Percentiles rank a stretch among this genome's conserved stretches.
Evolutionary conservation across 2,113 vertebrate species (phyloP).

Genomic region (Vanacampus margaritifer): DNA sequence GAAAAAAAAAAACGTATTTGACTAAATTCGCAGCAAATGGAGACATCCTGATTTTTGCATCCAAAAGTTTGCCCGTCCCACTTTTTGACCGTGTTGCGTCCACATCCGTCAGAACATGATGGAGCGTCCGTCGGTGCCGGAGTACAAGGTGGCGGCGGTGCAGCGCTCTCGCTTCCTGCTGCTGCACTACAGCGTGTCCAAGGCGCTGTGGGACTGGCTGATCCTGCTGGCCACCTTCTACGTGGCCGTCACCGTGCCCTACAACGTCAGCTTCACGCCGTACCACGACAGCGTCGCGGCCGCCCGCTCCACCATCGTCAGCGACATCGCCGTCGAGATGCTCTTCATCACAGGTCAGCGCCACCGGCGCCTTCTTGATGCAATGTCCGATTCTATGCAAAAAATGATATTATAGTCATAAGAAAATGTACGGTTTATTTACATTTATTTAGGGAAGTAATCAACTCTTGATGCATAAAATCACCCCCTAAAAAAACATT

Average conservation of each 20-base stretch:
- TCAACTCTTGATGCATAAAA: too few relatives aligned
- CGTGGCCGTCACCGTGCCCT: slow-evolving; percentile 90
- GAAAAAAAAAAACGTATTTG: too few relatives aligned
- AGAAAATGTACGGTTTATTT: too few relatives aligned
- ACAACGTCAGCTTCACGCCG: slow-evolving; percentile 91
- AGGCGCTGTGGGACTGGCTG: slow-evolving; percentile 95
- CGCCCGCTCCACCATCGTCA: slow-evolving; percentile 86
- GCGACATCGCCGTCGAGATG: slow-evolving; percentile 91
- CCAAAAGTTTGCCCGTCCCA: too few relatives aligned
- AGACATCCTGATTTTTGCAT: too few relatives aligned
- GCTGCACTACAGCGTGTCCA: slow-evolving; percentile 93
- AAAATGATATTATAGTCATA: too few relatives aligned
- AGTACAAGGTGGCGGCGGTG: slow-evolving; percentile 93
- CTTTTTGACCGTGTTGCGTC: too few relatives aligned
- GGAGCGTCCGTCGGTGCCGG: slow-evolving; percentile 85
- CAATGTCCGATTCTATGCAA: too few relatives aligned
- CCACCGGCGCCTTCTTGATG: background rate
- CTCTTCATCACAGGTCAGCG: slow-evolving; percentile 90
- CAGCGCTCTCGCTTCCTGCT: slow-evolving; percentile 94
- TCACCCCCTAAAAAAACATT: too few relatives aligned
- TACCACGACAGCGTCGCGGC: slow-evolving; percentile 77
- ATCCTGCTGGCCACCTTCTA: slow-evolving; percentile 97
- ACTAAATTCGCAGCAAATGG: too few relatives aligned
- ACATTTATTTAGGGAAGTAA: too few relatives aligned
- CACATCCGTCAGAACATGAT: slow-evolving; percentile 87